phyloP scores from a whole-genome alignment of 2,888 invertebrate genomes.

The Lamellibrachia columna region DNA sequence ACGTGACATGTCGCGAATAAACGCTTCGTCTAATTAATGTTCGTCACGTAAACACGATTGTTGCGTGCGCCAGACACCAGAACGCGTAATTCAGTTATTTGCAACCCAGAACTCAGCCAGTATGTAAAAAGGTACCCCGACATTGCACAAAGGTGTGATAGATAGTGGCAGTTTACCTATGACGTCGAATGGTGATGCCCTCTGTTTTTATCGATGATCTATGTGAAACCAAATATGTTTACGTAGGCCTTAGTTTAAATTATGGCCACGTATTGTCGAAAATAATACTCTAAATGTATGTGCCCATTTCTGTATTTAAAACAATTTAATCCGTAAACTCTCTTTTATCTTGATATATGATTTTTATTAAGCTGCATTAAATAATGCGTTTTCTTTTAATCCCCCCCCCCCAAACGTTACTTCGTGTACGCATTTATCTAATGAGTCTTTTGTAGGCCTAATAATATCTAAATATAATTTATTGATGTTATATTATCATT shows the following conservation, averaged over 20 bases:
- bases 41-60: neutral
- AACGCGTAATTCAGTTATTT: neutral
- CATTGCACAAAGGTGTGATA: neutral
- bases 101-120: neutral
- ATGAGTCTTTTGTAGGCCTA: neutral
- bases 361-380: too few relatives aligned
- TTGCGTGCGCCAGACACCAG: neutral
- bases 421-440: neutral
- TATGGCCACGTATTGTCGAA: neutral
- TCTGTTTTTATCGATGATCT: neutral
- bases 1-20: neutral
- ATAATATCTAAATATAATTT: neutral
- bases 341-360: too few relatives aligned
- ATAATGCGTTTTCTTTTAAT: neutral
- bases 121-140: neutral
- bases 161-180: neutral
- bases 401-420: neutral
- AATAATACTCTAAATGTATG: neutral
- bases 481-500: neutral
- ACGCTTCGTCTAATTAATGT: neutral
- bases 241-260: neutral
- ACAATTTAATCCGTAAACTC: neutral
- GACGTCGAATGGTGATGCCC: neutral
- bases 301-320: neutral
- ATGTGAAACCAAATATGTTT: neutral